Conservation (phyloP, 2,797 vertebrate species). For the Falco peregrinus region DNA sequence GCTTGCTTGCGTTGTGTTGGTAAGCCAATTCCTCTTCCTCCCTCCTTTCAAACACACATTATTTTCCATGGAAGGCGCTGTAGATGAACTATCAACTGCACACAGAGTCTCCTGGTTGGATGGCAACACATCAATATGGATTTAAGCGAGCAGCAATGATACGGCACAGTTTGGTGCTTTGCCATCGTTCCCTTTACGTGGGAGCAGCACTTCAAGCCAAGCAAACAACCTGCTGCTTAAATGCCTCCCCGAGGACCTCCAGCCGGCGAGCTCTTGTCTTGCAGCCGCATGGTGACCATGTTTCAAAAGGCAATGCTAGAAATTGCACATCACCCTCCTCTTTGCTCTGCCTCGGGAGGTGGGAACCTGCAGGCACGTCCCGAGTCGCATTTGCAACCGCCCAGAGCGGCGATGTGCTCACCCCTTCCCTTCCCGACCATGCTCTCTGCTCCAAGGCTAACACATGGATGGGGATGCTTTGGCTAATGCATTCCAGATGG, state of each 20-base stretch:
- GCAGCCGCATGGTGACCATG: background rate
- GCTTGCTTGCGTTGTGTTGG: background rate
- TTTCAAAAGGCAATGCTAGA: background rate
- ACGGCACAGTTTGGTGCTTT: background rate
- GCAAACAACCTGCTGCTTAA: background rate
- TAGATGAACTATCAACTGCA: background rate
- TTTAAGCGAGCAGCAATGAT: background rate
- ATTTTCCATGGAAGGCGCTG: background rate
- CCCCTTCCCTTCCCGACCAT: background rate
- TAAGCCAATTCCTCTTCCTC: background rate
- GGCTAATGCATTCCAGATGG: conserved; percentile 32
- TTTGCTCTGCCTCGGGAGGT: background rate
- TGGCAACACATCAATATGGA: conserved; percentile 18
- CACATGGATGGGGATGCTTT: background rate
- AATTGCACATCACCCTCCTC: background rate
- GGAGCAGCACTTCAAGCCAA: background rate
- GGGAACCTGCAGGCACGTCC: background rate
- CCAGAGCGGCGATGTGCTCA: background rate
- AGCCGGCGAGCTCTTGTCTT: background rate
- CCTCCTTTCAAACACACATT: background rate
- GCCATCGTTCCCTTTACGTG: background rate
- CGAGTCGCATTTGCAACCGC: background rate
- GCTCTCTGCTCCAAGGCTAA: background rate
- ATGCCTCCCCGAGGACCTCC: background rate
- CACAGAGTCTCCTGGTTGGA: conserved; percentile 24